Percentiles rank a stretch among this genome's conserved stretches.
phyloP scores from a whole-genome alignment of 2,797 vertebrate species.

The Helicolenus hilgendorfi region DNA sequence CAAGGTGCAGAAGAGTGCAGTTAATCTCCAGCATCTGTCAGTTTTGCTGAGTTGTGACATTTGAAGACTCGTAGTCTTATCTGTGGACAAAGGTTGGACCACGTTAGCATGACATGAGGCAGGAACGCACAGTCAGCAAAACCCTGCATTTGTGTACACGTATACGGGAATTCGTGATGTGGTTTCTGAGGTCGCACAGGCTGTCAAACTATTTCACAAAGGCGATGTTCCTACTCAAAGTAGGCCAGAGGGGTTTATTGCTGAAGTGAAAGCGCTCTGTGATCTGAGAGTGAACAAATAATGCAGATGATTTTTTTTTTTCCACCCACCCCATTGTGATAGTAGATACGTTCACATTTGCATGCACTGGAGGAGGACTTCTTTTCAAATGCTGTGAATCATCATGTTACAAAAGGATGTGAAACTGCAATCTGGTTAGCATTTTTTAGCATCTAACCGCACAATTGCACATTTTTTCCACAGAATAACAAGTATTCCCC shows the following conservation, averaged over 20 bases:
- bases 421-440: constrained; percentile 76
- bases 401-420: constrained; percentile 67
- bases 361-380: constrained; percentile 25
- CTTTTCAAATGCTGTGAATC: constrained; percentile 62
- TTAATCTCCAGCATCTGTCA: background rate
- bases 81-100: constrained; percentile 11
- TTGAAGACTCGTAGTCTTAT: background rate
- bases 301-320: constrained; percentile 33
- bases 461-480: constrained; percentile 70
- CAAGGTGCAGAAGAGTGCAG: background rate
- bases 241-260: constrained; percentile 52
- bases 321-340: constrained; percentile 43
- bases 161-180: constrained; percentile 48
- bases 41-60: background rate
- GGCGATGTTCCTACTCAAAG: constrained; percentile 37
- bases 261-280: constrained; percentile 27
- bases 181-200: constrained; percentile 59
- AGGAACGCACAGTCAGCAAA: constrained; percentile 51
- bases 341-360: constrained; percentile 39
- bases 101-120: background rate
- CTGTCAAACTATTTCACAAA: constrained; percentile 21
- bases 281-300: constrained; percentile 39
- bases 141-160: constrained; percentile 31
- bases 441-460: constrained; percentile 67
- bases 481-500: constrained; percentile 28